phyloP scores from a whole-genome alignment of 1,140 invertebrate genomes.

The Caenorhabditis briggsae region DNA sequence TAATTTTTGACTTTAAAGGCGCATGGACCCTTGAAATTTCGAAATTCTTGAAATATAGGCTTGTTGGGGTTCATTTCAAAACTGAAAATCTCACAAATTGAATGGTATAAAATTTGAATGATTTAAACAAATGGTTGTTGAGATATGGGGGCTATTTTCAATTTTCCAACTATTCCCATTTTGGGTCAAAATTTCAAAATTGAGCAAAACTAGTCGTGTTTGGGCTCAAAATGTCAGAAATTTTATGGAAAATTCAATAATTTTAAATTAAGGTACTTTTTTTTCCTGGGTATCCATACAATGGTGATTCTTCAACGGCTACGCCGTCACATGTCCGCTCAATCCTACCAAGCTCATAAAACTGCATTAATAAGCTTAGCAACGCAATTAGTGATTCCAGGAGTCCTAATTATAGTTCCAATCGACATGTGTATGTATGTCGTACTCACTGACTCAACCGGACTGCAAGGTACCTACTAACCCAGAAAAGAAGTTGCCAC shows the following conservation, averaged over 20 bases:
- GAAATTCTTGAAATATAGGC: no score
- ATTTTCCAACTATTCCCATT: no score
- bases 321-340: background rate
- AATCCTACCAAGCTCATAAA: background rate
- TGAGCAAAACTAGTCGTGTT: no score
- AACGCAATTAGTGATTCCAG: background rate
- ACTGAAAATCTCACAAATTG: no score
- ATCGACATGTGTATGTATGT: background rate
- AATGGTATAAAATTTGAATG: no score
- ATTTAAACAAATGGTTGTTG: no score
- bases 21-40: no score
- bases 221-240: background rate
- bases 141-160: no score
- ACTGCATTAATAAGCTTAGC: background rate
- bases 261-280: background rate
- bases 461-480: background rate
- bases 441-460: background rate
- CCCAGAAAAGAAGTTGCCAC: background rate
- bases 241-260: no score
- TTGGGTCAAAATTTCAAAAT: no score
- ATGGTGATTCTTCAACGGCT: constrained; percentile 22
- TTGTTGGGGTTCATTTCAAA: no score
- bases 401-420: background rate
- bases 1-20: no score
- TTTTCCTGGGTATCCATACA: constrained; percentile 8